A percentile compares a stretch with the other conserved stretches of the same genome.
Evolutionary conservation across 2,888 invertebrate genomes (phyloP).

Genomic region (Bugulina stolonifera): DNA sequence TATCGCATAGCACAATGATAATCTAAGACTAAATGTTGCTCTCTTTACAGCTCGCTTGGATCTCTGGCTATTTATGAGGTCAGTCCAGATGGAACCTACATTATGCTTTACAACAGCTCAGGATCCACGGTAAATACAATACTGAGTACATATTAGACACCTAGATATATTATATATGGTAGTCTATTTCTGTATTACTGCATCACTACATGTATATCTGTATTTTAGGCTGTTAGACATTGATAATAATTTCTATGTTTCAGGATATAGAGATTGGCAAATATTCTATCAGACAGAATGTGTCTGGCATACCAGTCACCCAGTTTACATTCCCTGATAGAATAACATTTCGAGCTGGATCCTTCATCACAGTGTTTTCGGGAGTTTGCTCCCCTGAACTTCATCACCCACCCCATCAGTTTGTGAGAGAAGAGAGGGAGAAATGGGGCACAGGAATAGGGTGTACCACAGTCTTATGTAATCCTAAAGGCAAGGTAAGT

Average conservation of each 20-base stretch:
- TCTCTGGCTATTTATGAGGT: conserved; percentile 8
- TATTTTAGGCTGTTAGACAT: no score
- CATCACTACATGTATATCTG: no score
- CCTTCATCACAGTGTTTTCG: background rate
- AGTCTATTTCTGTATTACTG: no score
- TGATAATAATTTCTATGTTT: background rate
- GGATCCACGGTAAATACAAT: background rate
- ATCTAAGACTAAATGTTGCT: no score
- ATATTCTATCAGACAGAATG: background rate
- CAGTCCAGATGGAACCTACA: conserved; percentile 9
- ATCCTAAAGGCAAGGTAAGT: conserved; percentile 6
- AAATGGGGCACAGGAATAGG: conserved; percentile 1
- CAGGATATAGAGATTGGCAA: conserved; percentile 18
- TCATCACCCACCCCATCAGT: conserved; percentile 11
- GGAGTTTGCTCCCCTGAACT: background rate
- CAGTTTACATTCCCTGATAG: conserved; percentile 17
- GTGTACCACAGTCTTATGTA: conserved; percentile 4
- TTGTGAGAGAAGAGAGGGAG: background rate
- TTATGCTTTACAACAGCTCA: conserved; percentile 14
- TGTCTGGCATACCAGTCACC: background rate
- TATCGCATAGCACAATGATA: no score
- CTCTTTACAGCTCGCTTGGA: conserved; percentile 2
- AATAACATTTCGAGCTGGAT: conserved; percentile 3
- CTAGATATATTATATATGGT: no score
- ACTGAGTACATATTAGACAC: no score